Base-by-base conservation (phyloP, 2,113 vertebrate genomes). In the Emydocephalus ijimae region DNA sequence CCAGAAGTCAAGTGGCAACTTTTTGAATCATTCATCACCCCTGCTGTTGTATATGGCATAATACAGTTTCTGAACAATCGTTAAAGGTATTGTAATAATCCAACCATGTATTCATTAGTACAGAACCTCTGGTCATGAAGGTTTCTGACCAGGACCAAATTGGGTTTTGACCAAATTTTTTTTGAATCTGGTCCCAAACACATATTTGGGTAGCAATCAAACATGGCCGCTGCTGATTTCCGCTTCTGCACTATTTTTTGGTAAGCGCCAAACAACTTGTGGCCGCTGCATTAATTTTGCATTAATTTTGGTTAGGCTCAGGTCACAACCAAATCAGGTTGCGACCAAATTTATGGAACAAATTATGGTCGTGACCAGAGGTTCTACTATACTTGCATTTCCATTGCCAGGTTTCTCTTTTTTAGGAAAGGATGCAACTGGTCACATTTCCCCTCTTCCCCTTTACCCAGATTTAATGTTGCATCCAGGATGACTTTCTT, bases 211-310 rank as follows among this genome's bases (percentile, higher is more conserved):
- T 52, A 11, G 50, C 50, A 2, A 52, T 52, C 50, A 52, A 52
- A 52, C 50, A 52, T 0, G 10, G 50, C 1, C 0, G 2, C 11
- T 10, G 50, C 1, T 3, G 10, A 52, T 52, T 52, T 52, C 50
- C 10, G 6, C 11, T 52, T 52, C 50, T 50, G 48, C 8, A 0
- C 48, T 7, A 50, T 50, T 50, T 48, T 50, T 50, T 50, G 48
- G 48, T 10, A 50, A 50, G 48, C 1, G 8, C 48, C 48, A 50
- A 9, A 48, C 48, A 48, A 50, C 48, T 50, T 50, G 48, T 9
- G 48, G 48, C 48, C 8, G 0, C 48, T 50, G 48, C 48, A 50
- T 50, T 50, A 50, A 48, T 48, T 48, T 48, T 48, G 48, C 48
- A 7, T 48, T 7, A 48, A 50, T 50, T 50, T 50, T 48, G 48